Base-by-base conservation (phyloP, 2,888 invertebrate genomes). In the Hydraecia micacea region DNA sequence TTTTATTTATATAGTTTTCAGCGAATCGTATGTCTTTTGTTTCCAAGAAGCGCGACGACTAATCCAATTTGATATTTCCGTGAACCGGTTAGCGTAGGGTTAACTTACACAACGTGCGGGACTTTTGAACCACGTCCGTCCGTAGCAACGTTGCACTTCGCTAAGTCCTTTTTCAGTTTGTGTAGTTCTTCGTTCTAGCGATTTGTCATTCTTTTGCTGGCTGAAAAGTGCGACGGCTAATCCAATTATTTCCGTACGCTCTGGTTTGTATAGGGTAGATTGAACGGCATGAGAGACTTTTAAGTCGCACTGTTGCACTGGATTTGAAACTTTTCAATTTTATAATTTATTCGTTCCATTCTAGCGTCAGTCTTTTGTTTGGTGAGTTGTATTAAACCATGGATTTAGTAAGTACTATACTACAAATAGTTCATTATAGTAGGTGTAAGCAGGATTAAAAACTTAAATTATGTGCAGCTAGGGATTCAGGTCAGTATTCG, bases 221-320 rank as follows among this genome's bases (percentile, higher is more conserved):
- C 13, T 60, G 28, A 28, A 65, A 75, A 66, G 65, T 66, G 65
- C 32, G 3, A 49, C 70, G 75, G 32, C 13, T 81, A 76, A 66
- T 70, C 52, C 69, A 81, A 76, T 81, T 76, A 81, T 81, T 62
- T 71, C 62, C 39, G 55, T 63, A 62, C 52, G 46, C 36, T 66
- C 28, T 67, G 42, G 75, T 81, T 70, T 75, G 70, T 55, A 11
- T 46, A 68, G 36, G 80, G 28, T 69, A 46, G 60, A 67, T 66
- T 67, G 70, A 65, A 77, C 15, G 55, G 21, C 42, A 81, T 39
- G 79, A 52, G 52, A 46, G 66, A 58, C 68, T 62, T 60, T 80
- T 49, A 60, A 81, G 36, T 66, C 21, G 8, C 36, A 32, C 36
- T 55, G 52, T 46, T 81, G 81, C 25, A 46, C 15, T 8, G 62